Evolutionary conservation across 2,113 vertebrate species (phyloP).

Genomic region (Pedionomus torquatus): DNA sequence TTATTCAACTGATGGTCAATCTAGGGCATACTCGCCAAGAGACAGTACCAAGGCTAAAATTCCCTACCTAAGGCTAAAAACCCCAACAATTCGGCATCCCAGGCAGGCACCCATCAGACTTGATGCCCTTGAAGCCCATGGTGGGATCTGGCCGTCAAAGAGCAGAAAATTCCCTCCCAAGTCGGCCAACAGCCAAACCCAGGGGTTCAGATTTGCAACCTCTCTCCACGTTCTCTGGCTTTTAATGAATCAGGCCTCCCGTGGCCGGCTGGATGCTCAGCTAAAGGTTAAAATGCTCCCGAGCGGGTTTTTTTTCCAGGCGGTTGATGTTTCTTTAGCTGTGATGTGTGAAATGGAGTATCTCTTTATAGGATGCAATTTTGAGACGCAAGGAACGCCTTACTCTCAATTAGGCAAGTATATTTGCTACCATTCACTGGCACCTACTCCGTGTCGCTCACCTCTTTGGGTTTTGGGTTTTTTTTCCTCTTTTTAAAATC

Average conservation of each 20-base stretch:
- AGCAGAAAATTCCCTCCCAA: background rate
- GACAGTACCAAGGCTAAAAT: background rate
- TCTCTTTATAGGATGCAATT: constrained; percentile 83
- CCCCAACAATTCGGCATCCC: background rate
- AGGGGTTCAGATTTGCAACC: background rate
- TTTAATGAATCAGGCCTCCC: constrained; percentile 69
- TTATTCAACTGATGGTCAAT: background rate
- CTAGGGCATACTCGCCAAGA: background rate
- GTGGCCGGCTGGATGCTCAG: background rate
- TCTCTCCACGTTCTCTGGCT: constrained; percentile 22
- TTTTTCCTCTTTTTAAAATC: background rate
- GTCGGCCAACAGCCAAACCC: background rate
- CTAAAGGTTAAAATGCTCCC: background rate
- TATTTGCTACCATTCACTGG: constrained; percentile 27
- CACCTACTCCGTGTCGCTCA: background rate
- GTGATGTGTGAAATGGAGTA: constrained; percentile 77
- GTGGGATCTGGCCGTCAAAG: background rate
- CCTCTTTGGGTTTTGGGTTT: background rate
- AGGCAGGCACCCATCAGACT: background rate
- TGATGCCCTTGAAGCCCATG: background rate
- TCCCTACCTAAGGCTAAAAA: background rate
- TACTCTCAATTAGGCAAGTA: constrained; percentile 86
- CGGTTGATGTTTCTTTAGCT: constrained; percentile 48
- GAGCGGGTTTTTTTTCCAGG: background rate
- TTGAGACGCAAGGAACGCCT: constrained; percentile 80